These are phyloP conservation scores for Echinarachnius parma DNA, from an alignment of 53 echinoderm and acorn worm species.

Conservation along the genomic window DNA sequence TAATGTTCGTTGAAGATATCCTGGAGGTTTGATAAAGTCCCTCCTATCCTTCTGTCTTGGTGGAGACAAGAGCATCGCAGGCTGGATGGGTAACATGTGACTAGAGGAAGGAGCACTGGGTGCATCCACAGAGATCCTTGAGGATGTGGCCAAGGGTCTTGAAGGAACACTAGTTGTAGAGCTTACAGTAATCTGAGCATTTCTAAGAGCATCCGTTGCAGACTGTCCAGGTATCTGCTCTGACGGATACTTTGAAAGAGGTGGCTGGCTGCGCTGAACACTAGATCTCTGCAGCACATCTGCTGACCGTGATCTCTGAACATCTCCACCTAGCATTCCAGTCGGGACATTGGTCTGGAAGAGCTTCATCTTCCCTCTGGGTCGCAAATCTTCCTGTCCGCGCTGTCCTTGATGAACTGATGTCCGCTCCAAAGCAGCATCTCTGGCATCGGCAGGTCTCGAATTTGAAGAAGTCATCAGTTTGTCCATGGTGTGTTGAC, in stretches of 20 bases:
- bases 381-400: not conserved
- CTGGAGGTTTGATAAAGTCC: slow-evolving; percentile 40
- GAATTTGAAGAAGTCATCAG: not conserved
- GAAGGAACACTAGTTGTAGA: too few relatives aligned
- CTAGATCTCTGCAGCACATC: not conserved
- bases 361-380: not conserved
- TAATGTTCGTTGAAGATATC: not conserved
- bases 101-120: not conserved
- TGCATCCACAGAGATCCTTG: not conserved
- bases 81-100: slow-evolving; percentile 16
- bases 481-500: slow-evolving; percentile 32
- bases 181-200: too few relatives aligned
- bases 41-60: slow-evolving; percentile 42
- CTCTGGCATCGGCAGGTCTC: not conserved
- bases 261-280: too few relatives aligned
- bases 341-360: slow-evolving; percentile 22
- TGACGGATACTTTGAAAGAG: too few relatives aligned
- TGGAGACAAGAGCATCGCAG: slow-evolving; percentile 40
- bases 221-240: too few relatives aligned
- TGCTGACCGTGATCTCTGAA: not conserved
- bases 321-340: slow-evolving; percentile 7
- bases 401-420: not conserved
- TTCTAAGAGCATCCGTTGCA: too few relatives aligned
- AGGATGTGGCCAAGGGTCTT: not conserved
- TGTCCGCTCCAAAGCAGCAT: not conserved